Evolutionary conservation across 2,888 invertebrate species (phyloP), one percentile per base, ranked within the genome.

Genomic region (Villa cingulata): DNA sequence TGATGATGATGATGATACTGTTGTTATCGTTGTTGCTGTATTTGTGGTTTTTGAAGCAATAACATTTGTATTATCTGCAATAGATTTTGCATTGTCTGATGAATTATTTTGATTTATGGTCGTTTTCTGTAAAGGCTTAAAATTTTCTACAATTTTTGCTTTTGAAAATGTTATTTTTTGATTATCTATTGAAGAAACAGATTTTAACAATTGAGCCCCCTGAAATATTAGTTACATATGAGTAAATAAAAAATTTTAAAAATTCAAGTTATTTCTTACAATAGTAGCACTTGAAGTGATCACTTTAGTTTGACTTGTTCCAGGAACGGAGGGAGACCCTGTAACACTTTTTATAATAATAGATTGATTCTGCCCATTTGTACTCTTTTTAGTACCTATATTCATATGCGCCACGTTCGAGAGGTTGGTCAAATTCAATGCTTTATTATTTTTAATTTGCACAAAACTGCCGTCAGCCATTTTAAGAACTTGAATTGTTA

Each of bases 401-500:
- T 19, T 42, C 27, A 47, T 17, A 37, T 42, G 42, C 1, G 43
- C 32, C 10, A 47, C 39, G 32, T 47, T 47, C 16, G 47, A 43
- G 15, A 47, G 37, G 19, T 47, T 47, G 37, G 47, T 49, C 43
- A 53, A 49, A 47, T 54, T 55, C 32, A 54, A 37, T 2, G 52
- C 37, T 41, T 55, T 58, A 32, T 44, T 53, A 36, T 54, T 46
- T 41, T 61, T 59, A 1, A 61, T 20, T 3, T 58, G 62, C 1
- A 62, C 54, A 23, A 59, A 52, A 39, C 49, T 57, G 4, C 61
- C 60, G 44, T 59, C 59, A 2, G 59, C 46, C 18, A 57, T 55
- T 19, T 62, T 59, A 23, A 63, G 45, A n/a, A 63, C 55, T 51
- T 62, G 61, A 43, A 62, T 60, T 6, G 60, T 56, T 4, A 16